Percentiles rank a stretch among this genome's conserved stretches.
Evolutionary conservation across 2,113 vertebrate genomes (phyloP).

Genomic region (Aptenodytes patagonicus): DNA sequence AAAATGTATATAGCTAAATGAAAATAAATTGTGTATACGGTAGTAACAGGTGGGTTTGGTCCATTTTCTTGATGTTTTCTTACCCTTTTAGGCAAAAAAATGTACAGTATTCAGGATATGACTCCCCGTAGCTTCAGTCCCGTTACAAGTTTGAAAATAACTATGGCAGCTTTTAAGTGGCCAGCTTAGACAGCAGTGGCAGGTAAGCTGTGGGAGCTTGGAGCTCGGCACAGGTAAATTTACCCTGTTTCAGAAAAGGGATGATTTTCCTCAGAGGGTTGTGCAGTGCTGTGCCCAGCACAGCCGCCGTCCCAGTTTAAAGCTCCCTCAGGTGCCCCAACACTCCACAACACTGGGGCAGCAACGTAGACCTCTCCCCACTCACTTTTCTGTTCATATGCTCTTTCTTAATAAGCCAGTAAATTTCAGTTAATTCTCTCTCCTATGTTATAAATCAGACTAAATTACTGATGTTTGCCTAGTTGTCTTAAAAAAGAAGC

Average conservation of each 20-base stretch:
- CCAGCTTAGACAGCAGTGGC: background rate
- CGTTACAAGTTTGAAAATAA: accelerated
- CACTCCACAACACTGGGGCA: accelerated
- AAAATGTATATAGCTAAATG: background rate
- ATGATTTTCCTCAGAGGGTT: background rate
- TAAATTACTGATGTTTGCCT: background rate
- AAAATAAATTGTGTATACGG: background rate
- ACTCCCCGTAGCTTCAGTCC: background rate
- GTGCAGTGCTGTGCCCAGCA: accelerated
- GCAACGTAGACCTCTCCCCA: background rate
- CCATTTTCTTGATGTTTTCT: background rate
- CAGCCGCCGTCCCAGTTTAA: background rate
- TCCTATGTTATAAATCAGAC: background rate
- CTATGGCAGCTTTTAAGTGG: background rate
- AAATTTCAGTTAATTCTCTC: background rate
- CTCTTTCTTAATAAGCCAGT: background rate
- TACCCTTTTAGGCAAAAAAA: background rate
- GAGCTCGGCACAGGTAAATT: background rate
- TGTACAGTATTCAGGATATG: background rate
- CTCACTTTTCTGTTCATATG: background rate
- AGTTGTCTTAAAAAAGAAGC: background rate
- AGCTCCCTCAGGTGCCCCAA: background rate
- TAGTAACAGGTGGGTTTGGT: background rate
- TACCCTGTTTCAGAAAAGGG: too few species aligned
- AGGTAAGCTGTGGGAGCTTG: background rate